Evolutionary conservation across 1,140 invertebrate species (phyloP).

Genomic region (Globodera ellingtonae): DNA sequence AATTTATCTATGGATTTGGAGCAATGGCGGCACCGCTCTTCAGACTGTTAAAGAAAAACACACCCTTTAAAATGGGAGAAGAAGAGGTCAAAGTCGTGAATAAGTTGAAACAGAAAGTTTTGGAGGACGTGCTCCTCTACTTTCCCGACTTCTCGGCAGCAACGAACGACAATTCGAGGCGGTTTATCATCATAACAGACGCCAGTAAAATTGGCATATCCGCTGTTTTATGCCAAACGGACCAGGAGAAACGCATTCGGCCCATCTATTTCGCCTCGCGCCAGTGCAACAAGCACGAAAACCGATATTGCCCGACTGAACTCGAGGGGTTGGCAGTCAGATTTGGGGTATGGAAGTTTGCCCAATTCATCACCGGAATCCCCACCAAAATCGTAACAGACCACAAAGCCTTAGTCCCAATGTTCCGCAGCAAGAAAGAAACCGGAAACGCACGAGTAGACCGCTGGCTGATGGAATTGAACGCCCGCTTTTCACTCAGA

Average conservation of each 20-base stretch:
- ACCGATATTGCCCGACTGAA: neutral
- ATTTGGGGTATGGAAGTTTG: neutral
- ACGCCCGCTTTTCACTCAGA: neutral
- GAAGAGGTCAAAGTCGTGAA: neutral
- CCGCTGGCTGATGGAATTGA: neutral
- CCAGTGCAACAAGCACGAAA: neutral
- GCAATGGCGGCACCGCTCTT: neutral
- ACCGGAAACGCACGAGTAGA: neutral
- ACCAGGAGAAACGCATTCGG: neutral
- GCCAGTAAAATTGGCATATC: neutral
- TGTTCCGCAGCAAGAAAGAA: neutral
- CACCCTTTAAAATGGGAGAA: neutral
- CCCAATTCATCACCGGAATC: neutral
- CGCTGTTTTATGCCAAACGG: neutral
- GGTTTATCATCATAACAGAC: neutral
- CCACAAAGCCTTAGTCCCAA: neutral
- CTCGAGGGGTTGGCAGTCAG: neutral
- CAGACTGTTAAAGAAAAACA: neutral
- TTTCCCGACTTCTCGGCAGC: neutral
- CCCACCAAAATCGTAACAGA: neutral
- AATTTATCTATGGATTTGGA: conserved; percentile 19
- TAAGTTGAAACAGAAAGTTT: neutral
- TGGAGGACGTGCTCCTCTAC: neutral
- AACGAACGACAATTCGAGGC: neutral
- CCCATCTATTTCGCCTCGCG: neutral